Base-by-base conservation (phyloP, 2,888 invertebrate species). In the Nematopogon swammerdamellus region DNA sequence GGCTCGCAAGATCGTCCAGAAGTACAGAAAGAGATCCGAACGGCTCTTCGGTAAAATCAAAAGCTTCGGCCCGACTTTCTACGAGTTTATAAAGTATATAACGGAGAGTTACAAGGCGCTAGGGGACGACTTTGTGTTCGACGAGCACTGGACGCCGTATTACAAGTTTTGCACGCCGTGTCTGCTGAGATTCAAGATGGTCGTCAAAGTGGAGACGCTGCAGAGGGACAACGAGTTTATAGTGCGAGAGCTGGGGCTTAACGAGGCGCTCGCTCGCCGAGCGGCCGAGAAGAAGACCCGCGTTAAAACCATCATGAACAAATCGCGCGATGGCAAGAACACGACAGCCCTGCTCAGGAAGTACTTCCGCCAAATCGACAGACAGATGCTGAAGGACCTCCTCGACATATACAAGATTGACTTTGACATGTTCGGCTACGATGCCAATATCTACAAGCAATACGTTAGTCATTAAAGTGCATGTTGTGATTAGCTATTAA, bases 61-160 rank as follows among this genome's bases (percentile, higher is more conserved):
- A 60, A 70, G 66, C 54, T 65, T 67, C 51, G 83, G 84, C 49
- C 85, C 85, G 53, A 85, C 84, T 16, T 89, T 89, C 63, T 83
- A 84, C 57, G 89, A 89, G 67, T 89, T 89, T 61, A 82, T 88
- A 43, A 80, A 84, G 55, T 87, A 86, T 70, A 75, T 89, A 50
- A 81, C 87, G 44, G 80, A 84, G 53, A 83, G 83, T 52, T 77
- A 85, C 64, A 81, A 72, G 56, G 63, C 69, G 1, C 79, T 76
- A 18, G 77, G 82, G 47, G 71, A 77, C 45, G 54, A 56, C 1
- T 59, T 60, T 47, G 57, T 54, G 17, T 83, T 81, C 54, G 84
- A 86, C 57, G 85, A 86, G 56, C 86, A 86, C 60, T 86, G 86
- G 86, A 81, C 84, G 10, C 86, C 86, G 1, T 82, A 83, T 53